phyloP scores from a whole-genome alignment of 2,113 vertebrate genomes.

The Pitta sordida region DNA sequence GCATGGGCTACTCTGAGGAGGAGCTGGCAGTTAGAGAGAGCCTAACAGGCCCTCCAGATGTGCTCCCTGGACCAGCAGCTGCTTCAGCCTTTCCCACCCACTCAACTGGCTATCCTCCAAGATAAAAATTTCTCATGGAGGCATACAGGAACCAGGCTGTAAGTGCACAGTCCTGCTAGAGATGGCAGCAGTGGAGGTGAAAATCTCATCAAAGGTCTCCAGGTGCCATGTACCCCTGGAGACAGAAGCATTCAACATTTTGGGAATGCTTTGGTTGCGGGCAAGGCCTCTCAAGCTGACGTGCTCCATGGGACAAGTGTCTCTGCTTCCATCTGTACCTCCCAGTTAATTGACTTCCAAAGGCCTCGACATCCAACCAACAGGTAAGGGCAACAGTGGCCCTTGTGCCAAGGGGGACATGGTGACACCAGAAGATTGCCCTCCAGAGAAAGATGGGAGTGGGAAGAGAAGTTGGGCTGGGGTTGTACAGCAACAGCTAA shows the following conservation, averaged over 20 bases:
- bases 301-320: not conserved
- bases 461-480: not conserved
- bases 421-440: not conserved
- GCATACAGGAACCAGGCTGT: not conserved
- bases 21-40: not conserved
- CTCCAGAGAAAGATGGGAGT: not conserved
- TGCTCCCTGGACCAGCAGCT: not conserved
- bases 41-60: not conserved
- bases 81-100: not conserved
- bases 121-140: not conserved
- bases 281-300: not conserved
- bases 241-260: not conserved
- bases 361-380: not conserved
- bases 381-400: accelerated
- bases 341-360: not conserved
- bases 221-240: not conserved
- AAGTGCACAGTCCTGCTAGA: not conserved
- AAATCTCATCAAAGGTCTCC: not conserved
- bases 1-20: not conserved
- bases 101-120: not conserved
- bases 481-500: not conserved
- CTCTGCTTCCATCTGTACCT: not conserved
- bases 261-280: not conserved
- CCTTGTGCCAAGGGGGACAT: not conserved
- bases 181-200: not conserved